phyloP scores from a whole-genome alignment of 2,113 vertebrate species.

The Oxyura jamaicensis region DNA sequence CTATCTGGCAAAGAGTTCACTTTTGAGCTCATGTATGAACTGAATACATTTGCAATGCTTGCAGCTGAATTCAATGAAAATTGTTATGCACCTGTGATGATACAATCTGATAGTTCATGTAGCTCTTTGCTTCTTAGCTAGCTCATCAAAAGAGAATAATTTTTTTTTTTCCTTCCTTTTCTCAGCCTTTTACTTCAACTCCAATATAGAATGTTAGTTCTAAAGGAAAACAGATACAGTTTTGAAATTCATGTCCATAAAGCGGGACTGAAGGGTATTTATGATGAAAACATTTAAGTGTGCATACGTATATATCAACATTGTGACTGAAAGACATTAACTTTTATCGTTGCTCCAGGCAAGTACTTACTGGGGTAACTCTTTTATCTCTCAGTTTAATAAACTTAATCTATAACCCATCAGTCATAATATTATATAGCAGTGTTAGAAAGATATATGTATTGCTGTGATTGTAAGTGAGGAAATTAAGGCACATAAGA shows the following conservation, averaged over 20 bases:
- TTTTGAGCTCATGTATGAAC: neutral
- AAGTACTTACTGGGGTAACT: neutral
- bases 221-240: neutral
- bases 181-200: neutral
- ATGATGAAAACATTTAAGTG: slow-evolving; percentile 10
- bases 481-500: neutral
- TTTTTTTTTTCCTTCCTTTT: neutral
- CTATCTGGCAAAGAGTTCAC: neutral
- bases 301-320: neutral
- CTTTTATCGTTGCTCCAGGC: slow-evolving; percentile 17
- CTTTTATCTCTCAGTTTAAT: slow-evolving; percentile 32
- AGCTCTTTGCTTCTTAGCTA: neutral
- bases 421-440: neutral
- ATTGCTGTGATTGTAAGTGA: neutral
- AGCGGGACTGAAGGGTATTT: neutral
- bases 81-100: neutral
- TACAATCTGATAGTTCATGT: neutral
- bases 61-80: neutral
- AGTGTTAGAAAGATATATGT: neutral
- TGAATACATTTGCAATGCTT: neutral
- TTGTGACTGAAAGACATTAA: neutral
- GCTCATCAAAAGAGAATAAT: neutral
- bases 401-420: slow-evolving; percentile 5
- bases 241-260: slow-evolving; percentile 10
- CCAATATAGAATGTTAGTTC: neutral